Conservation (phyloP, 2,797 vertebrate genomes). For the Cyprinodon diabolis region DNA sequence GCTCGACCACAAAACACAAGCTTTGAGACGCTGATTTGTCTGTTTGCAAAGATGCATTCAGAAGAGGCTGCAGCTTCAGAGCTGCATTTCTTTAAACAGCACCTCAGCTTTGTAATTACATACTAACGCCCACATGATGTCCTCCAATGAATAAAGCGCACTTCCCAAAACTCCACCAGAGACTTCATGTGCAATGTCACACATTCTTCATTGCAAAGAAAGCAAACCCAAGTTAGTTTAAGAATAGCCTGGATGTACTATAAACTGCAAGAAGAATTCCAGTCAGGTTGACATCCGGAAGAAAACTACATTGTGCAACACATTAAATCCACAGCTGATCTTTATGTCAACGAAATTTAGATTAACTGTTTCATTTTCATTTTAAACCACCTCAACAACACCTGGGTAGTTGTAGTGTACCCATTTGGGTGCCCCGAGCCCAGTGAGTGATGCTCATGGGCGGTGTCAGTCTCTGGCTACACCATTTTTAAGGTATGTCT, state of each 20-base stretch:
- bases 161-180: constrained; percentile 43
- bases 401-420: no score
- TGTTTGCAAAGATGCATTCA: constrained; percentile 29
- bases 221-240: constrained; percentile 46
- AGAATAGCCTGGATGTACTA: constrained; percentile 32
- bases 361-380: constrained; percentile 8
- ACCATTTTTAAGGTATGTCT: constrained; percentile 18
- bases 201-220: constrained; percentile 37
- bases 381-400: constrained; percentile 8
- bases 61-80: constrained; percentile 25
- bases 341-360: background rate
- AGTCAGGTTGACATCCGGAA: constrained; percentile 18
- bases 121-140: constrained; percentile 39
- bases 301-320: constrained; percentile 15
- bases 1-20: constrained; percentile 35
- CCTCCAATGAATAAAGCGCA: constrained; percentile 52
- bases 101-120: constrained; percentile 63
- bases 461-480: background rate
- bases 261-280: constrained; percentile 42
- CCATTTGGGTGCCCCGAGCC: no score
- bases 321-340: background rate
- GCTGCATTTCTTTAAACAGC: constrained; percentile 51
- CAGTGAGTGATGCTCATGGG: no score
- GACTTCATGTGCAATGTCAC: constrained; percentile 37
- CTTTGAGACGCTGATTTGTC: constrained; percentile 36